These are phyloP conservation scores for Ivindomyrus marchei DNA, from an alignment of 2,113 vertebrate species.

Conservation along the genomic window DNA sequence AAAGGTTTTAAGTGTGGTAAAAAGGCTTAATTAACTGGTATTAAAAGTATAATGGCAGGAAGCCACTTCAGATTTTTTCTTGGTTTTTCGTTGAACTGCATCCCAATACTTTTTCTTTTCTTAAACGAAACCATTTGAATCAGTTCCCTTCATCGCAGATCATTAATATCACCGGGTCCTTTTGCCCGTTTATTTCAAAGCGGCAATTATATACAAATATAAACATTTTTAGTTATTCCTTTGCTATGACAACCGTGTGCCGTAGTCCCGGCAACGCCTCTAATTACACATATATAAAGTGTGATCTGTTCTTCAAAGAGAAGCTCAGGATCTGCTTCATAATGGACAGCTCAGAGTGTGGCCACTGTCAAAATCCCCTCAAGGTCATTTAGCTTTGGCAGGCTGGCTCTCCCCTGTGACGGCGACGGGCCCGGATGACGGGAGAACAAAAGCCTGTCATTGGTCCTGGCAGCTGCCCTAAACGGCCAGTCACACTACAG, in stretches of 20 bases:
- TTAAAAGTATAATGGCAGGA: not conserved
- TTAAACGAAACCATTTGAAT: not conserved
- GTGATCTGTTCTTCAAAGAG: not conserved
- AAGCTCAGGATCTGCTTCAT: not conserved
- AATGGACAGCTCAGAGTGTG: not conserved
- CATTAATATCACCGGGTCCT: not conserved
- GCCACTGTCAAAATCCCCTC: not conserved
- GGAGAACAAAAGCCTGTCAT: not conserved
- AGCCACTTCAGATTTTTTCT: not conserved
- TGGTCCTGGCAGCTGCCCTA: not conserved
- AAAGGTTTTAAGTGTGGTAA: not conserved
- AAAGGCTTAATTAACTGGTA: not conserved
- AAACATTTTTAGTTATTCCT: constrained; percentile 4
- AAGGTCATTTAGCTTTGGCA: not conserved
- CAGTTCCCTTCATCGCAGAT: not conserved
- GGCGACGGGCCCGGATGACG: not conserved
- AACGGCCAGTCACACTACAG: constrained; percentile 2
- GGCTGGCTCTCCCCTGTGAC: not conserved
- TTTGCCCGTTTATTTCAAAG: not conserved
- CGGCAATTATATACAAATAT: not conserved
- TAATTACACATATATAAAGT: not conserved
- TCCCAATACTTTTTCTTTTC: not conserved
- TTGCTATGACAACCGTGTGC: not conserved
- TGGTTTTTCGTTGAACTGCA: not conserved
- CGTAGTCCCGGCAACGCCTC: not conserved